Evolutionary conservation across 2,888 invertebrate species (phyloP), one percentile per base, ranked within the genome.

Genomic region (Caenorhabditis sp.): DNA sequence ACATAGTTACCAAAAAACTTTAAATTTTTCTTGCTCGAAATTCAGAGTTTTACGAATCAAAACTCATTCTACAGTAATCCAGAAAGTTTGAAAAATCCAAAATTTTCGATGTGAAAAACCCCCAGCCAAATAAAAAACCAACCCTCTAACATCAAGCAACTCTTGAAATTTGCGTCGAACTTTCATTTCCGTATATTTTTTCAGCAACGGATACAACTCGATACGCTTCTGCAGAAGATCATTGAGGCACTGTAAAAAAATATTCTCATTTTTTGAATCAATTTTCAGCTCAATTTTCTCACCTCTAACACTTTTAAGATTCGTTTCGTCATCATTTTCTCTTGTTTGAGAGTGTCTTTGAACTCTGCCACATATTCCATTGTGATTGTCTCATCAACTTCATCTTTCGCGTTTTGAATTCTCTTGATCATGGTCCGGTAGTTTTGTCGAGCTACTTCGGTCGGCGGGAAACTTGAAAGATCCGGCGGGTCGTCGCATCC

Each of bases 141-240:
- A 78, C 75, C 66, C 75, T 53, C 69, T 66, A n/a, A 70, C 63
- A 23, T 61, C 75, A 21, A 72, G 70, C 31, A 73, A 69, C 43
- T 70, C 77, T 49, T 66, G 58, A 73, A 75, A 84, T 58, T 69
- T 68, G 8, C 37, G 26, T 50, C 75, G 68, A 5, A 81, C 68
- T 19, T 69, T 71, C 69, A 66, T 69, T 17, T 73, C 72, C 8
- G 78, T 77, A 21, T 37, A 75, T 31, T 76, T 70, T n/a, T 62
- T 69, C 17, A 81, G 36, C 17, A 60, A 49, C 1, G 79, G 79
- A 55, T 76, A 78, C 4, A 58, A 50, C 17, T 70, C 59, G 4
- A 62, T 19, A 0, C 79, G 73, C 4, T 61, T 27, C 0, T n/a
- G 19, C 14, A 68, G 62, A 12, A 65, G 17, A 21, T 59, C 57